Evolutionary conservation across 2,888 invertebrate species (phyloP).

Genomic region (Danaus chrysippus): DNA sequence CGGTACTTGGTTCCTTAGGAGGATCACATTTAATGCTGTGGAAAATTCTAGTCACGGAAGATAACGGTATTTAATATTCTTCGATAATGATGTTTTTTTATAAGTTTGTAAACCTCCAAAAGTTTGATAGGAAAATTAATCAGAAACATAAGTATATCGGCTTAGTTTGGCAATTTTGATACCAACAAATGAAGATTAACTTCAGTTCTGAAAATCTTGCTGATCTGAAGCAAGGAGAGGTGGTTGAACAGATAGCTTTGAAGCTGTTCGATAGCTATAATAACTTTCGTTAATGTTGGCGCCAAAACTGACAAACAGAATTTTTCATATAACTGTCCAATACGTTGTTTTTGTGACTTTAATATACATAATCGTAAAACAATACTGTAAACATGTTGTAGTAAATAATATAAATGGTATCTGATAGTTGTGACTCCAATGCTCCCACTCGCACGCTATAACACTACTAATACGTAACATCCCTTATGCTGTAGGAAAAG

Average conservation of each 20-base stretch:
- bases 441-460: slow-evolving; percentile 62
- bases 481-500: slow-evolving; percentile 75
- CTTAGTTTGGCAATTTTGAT: slow-evolving; percentile 42
- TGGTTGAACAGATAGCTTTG: neutral
- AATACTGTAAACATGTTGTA: slow-evolving; percentile 62
- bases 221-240: neutral
- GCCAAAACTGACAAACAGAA: slow-evolving; percentile 44
- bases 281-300: slow-evolving; percentile 13
- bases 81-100: slow-evolving; percentile 62
- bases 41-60: slow-evolving; percentile 65
- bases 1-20: slow-evolving; percentile 58
- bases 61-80: slow-evolving; percentile 61
- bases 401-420: slow-evolving; percentile 60
- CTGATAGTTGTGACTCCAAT: slow-evolving; percentile 61
- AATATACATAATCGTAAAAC: slow-evolving; percentile 59
- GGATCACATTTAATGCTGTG: slow-evolving; percentile 61
- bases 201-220: neutral
- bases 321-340: slow-evolving; percentile 71
- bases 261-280: neutral
- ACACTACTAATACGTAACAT: slow-evolving; percentile 70
- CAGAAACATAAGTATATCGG: slow-evolving; percentile 55
- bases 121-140: slow-evolving; percentile 77
- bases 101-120: slow-evolving; percentile 74
- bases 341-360: slow-evolving; percentile 58
- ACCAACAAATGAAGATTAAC: slow-evolving; percentile 17